These are phyloP conservation scores for Drosophila miranda DNA, from an alignment of 1,140 invertebrate species.

Conservation along the genomic window DNA sequence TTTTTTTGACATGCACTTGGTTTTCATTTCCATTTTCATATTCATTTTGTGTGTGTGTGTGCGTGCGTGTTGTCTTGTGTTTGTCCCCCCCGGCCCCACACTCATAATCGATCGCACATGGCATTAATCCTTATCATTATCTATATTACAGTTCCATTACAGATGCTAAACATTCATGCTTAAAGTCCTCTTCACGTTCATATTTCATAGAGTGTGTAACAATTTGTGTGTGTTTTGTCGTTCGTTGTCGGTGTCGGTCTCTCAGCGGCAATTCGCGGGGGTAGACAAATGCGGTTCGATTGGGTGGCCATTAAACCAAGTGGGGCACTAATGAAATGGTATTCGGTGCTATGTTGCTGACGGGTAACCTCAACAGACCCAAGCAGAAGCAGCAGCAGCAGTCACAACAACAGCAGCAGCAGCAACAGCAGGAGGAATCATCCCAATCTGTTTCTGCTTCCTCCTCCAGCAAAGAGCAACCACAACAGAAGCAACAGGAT, in stretches of 20 bases:
- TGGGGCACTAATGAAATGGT: constrained; percentile 81
- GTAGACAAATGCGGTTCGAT: constrained; percentile 31
- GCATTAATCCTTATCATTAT: constrained; percentile 53
- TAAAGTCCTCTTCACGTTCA: constrained; percentile 34
- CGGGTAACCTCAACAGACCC: constrained; percentile 69
- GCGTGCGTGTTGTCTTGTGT: constrained; percentile 5
- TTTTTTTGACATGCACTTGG: constrained; percentile 19
- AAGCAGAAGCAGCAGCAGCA: constrained; percentile 62
- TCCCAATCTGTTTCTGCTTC: too few species aligned
- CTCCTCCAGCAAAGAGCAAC: constrained; percentile 1
- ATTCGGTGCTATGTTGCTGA: constrained; percentile 81
- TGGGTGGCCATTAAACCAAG: constrained; percentile 54
- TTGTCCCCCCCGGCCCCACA: constrained; percentile 15
- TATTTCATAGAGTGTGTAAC: constrained; percentile 27
- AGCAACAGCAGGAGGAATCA: constrained; percentile 19
- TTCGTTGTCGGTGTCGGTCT: constrained; percentile 19
- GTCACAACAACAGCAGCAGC: constrained; percentile 37
- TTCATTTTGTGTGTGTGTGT: constrained; percentile 22
- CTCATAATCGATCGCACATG: constrained; percentile 18
- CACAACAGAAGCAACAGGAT: constrained; percentile 22
- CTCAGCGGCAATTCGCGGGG: constrained; percentile 20
- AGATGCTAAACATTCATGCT: constrained; percentile 60
- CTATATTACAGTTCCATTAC: constrained; percentile 71
- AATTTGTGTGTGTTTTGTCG: constrained; percentile 9
- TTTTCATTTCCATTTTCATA: constrained; percentile 40